Percentiles rank a stretch among this genome's conserved stretches.
phyloP scores from a whole-genome alignment of 2,797 vertebrate genomes.

The Microctenopoma lineatum region DNA sequence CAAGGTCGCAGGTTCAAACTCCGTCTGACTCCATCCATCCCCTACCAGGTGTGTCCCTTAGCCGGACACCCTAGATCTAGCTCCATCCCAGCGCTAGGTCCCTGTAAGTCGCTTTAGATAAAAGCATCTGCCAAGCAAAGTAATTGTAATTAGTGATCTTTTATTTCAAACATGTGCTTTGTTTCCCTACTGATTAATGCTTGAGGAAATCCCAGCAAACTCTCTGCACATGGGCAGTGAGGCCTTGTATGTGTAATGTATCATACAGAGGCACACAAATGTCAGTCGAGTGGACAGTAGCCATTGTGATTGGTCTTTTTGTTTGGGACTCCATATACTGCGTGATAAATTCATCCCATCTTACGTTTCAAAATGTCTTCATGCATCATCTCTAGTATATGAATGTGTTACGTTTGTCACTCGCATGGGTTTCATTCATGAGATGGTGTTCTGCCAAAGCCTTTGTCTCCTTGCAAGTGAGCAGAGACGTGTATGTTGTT shows the following conservation, averaged over 20 bases:
- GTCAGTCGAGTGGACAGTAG: not conserved
- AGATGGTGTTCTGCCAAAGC: constrained; percentile 17
- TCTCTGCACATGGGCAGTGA: not conserved
- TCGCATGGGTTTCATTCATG: constrained; percentile 24
- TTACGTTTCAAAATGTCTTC: constrained; percentile 10
- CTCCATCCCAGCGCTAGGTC: too few species aligned
- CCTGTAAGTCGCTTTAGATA: too few species aligned
- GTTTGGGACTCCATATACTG: not conserved
- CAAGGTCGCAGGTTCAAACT: too few species aligned
- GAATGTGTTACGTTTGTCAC: constrained; percentile 3
- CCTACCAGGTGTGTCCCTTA: too few species aligned
- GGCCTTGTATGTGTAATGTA: not conserved
- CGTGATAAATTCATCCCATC: constrained; percentile 12
- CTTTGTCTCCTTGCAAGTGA: not conserved
- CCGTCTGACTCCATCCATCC: too few species aligned
- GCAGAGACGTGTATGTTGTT: constrained; percentile 4
- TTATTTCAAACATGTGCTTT: too few species aligned
- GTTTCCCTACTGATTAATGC: not conserved
- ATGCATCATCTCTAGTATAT: not conserved
- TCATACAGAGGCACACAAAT: not conserved
- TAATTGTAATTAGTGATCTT: too few species aligned
- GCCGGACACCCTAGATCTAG: too few species aligned
- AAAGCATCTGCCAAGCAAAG: too few species aligned
- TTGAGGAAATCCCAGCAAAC: not conserved
- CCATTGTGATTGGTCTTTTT: constrained; percentile 5